A percentile compares a stretch with the other conserved stretches of the same genome.
Evolutionary conservation across 2,113 vertebrate genomes (phyloP).

Genomic region (Platycercus adscitus): DNA sequence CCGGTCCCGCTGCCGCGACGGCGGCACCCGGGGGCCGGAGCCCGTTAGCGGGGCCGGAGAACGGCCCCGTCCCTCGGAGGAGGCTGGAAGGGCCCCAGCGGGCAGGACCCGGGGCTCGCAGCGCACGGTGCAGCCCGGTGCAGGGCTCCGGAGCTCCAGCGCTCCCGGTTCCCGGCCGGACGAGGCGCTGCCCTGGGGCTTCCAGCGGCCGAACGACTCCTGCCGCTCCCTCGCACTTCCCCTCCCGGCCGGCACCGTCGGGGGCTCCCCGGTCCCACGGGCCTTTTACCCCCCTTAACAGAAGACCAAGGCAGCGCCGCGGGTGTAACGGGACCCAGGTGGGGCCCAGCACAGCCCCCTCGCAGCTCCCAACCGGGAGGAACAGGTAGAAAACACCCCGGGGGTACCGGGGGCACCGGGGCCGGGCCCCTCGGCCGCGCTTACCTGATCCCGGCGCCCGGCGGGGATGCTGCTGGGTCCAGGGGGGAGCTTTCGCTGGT

Average conservation of each 20-base stretch:
- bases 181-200: fast-evolving
- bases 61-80: background rate
- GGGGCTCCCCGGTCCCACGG: background rate
- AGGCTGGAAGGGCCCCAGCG: background rate
- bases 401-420: background rate
- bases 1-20: background rate
- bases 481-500: background rate
- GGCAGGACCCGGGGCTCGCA: background rate
- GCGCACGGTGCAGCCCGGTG: background rate
- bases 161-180: background rate
- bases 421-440: fast-evolving
- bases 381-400: background rate
- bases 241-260: background rate
- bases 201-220: background rate
- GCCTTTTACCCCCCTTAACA: background rate
- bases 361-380: background rate
- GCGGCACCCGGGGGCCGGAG: background rate
- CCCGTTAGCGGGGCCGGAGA: background rate
- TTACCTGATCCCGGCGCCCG: background rate
- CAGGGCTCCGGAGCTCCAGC: background rate
- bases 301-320: background rate
- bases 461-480: background rate
- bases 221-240: background rate
- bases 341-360: background rate
- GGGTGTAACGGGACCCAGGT: background rate